Conservation (phyloP, 1,140 invertebrate genomes). For the Plodia interpunctella region DNA sequence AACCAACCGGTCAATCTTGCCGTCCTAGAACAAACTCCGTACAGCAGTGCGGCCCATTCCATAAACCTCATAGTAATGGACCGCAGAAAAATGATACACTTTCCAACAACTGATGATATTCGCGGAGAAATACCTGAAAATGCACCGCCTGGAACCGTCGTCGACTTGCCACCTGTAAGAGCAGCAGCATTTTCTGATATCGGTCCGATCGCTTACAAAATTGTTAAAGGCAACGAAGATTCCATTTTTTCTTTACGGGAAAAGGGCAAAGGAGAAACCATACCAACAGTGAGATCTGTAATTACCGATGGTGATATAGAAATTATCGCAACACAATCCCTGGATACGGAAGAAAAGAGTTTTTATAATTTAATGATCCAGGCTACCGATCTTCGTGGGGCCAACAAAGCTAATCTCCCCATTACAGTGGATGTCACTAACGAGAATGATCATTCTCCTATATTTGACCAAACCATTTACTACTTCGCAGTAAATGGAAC, state of each 20-base stretch:
- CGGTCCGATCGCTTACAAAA: conserved; percentile 85
- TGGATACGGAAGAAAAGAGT: conserved; percentile 85
- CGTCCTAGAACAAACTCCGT: conserved; percentile 87
- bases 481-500: conserved; percentile 84
- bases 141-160: conserved; percentile 80
- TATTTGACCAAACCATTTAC: conserved; percentile 87
- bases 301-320: conserved; percentile 80
- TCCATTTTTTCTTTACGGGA: conserved; percentile 84
- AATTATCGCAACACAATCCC: conserved; percentile 82
- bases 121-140: conserved; percentile 87
- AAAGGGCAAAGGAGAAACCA: conserved; percentile 73
- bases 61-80: conserved; percentile 90
- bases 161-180: conserved; percentile 82
- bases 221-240: conserved; percentile 84
- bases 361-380: conserved; percentile 85
- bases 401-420: conserved; percentile 85
- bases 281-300: conserved; percentile 78
- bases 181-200: conserved; percentile 77
- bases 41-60: conserved; percentile 87
- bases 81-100: conserved; percentile 86
- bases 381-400: conserved; percentile 84
- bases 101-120: conserved; percentile 80
- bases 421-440: conserved; percentile 87
- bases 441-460: conserved; percentile 93
- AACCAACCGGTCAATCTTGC: conserved; percentile 88